Evolutionary conservation across 2,113 vertebrate species (phyloP).

Genomic region (rat (Rattus norvegicus)): DNA sequence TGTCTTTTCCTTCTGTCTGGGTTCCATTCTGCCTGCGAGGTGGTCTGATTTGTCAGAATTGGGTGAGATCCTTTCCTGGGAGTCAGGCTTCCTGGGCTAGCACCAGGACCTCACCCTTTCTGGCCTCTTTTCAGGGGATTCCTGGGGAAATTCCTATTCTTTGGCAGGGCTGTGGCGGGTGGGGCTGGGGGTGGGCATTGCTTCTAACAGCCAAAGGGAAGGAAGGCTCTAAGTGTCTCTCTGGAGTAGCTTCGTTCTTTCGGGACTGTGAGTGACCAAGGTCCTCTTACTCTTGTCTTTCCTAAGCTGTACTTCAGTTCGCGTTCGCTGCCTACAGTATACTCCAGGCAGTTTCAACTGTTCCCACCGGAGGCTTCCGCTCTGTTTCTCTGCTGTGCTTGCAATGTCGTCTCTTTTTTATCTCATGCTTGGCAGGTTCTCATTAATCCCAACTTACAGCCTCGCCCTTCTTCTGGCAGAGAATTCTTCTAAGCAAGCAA

Average conservation of each 20-base stretch:
- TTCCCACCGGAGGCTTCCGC: background rate
- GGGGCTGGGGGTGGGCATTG: background rate
- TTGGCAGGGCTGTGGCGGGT: background rate
- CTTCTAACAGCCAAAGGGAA: background rate
- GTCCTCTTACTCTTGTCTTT: background rate
- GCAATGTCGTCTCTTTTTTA: background rate
- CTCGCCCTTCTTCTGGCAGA: background rate
- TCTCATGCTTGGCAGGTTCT: background rate
- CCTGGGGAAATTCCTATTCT: background rate
- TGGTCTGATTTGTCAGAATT: background rate
- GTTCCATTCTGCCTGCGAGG: background rate
- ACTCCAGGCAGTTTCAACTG: background rate
- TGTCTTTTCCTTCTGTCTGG: background rate
- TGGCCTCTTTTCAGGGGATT: background rate
- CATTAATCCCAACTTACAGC: background rate
- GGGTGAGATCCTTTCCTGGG: background rate
- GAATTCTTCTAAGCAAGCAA: background rate
- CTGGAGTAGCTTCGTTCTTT: background rate
- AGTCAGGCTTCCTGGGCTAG: background rate
- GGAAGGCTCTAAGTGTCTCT: background rate
- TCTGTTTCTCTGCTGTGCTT: background rate
- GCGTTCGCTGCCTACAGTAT: too few relatives aligned
- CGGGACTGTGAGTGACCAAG: background rate
- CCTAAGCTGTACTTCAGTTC: background rate
- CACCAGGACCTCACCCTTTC: background rate